Percentiles rank a stretch among this genome's conserved stretches.
phyloP scores from a whole-genome alignment of 2,888 invertebrate species.

The Rotaria sp. region DNA sequence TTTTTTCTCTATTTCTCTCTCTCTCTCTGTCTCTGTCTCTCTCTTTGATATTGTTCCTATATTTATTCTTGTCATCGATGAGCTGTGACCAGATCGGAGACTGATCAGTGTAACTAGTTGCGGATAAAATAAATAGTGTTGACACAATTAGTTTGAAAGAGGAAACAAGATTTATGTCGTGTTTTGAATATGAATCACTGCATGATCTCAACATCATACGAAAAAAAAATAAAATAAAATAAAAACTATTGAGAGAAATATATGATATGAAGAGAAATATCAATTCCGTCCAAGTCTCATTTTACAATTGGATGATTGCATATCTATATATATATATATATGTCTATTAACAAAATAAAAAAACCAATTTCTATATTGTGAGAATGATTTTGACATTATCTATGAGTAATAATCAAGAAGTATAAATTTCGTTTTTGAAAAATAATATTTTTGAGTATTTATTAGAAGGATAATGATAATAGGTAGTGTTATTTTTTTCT shows the following conservation, averaged over 20 bases:
- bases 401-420: neutral
- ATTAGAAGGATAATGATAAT: neutral
- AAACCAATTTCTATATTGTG: too few relatives aligned
- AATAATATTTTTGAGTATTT: too few relatives aligned
- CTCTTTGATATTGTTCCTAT: too few relatives aligned
- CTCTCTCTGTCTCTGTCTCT: too few relatives aligned
- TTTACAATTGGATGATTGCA: neutral
- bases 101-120: neutral
- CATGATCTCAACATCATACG: neutral
- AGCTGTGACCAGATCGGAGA: constrained; percentile 3
- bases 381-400: too few relatives aligned
- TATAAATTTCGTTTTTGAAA: neutral
- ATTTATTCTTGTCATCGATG: neutral
- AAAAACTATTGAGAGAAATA: too few relatives aligned
- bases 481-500: neutral
- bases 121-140: neutral
- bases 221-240: neutral
- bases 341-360: too few relatives aligned
- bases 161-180: constrained; percentile 6
- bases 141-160: neutral
- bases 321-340: too few relatives aligned
- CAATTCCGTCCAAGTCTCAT: too few relatives aligned
- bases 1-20: neutral
- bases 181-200: neutral
- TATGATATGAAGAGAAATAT: too few relatives aligned